Base-by-base conservation (phyloP, 1,140 invertebrate species). In the Asobara japonica region DNA sequence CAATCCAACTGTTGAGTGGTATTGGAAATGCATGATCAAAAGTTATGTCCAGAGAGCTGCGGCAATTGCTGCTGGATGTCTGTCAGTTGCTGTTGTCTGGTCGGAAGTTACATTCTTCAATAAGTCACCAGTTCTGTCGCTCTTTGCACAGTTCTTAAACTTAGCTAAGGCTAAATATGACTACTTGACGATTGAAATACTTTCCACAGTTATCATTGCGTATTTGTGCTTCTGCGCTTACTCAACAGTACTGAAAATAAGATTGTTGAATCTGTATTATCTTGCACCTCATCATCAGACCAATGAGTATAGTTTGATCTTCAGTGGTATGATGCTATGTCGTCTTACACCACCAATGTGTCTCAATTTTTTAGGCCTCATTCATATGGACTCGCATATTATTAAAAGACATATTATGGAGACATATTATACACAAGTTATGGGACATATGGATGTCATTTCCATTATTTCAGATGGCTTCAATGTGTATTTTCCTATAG, bases 371-470 rank as follows among this genome's bases (percentile, higher is more conserved):
- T 90, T 99, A 11, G 96, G 97, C 36, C 88, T 99, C 5, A 97
- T 99, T 78, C 98, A 99, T 80, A 95, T 99, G 92, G 98, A 99
- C 85, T 98, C 96, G 22, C 97, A 99, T 81, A 93, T 99, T 36
- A 97, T 97, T 41, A 93, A 95, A 76, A 91, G 92, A 61, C 90
- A 90, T 69, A 89, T 94, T 11, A 86, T 93, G 77, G 95, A 97
- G 87, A 97, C 96, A 0, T 91, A 94, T 78, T 97, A 97, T 79
- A 98, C 96, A 0, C 91, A 94, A 94, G 94, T 99, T 73, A 99
- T 99, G 98, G 98, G 98, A 20, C 98, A 99, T 82, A 97, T 99
- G 97, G 97, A 99, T 89, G 96, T 99, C 0, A 93, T 99, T 67
- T 93, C 95, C 8, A 96, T 99, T 67, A 96, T 99, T 73, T 96